Base-by-base conservation (phyloP, 1,140 invertebrate species). In the Meteorus sp. region DNA sequence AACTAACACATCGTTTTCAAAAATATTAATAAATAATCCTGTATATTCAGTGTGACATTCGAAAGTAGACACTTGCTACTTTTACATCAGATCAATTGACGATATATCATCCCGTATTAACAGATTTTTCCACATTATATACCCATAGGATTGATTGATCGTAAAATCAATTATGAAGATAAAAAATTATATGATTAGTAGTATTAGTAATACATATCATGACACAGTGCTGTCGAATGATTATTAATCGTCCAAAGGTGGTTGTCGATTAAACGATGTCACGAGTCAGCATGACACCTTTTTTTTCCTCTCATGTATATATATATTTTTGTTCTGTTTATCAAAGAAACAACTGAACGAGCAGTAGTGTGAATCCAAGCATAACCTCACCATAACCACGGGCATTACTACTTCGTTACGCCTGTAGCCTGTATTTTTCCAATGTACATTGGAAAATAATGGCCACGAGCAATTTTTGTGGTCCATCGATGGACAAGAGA, bases 351-450 rank as follows among this genome's bases (percentile, higher is more conserved):
- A 72, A 73, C 56, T 60, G 65, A 63, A 62, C 58, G 63, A 56
- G 63, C 74, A 73, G 64, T 76, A 70, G 68, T 75, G 76, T 64
- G 76, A 69, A 69, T 68, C 71, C 64, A 75, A 69, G 63, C 76
- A 76, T 75, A 61, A 74, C 73, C 71, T 71, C 62, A 57, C 65
- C 63, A 64, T 59, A 65, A 63, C 66, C 66, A 63, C 61, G 64
- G 55, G 69, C 65, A 73, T 77, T 76, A 71, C 66, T 63, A 70
- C 65, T 76, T 76, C 70, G 73, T 69, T 71, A 75, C 70, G 68
- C 66, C 68, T 69, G 58, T 33, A 29, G 45, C n/a, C 37, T 15
- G 39, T 70, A 70, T 67, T 70, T 74, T 72, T 55, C 43, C 19
- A 20, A 31, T 39, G 35, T 13, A 11, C 35, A 39, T 13, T 23